These are phyloP conservation scores for Triplophysa dalaica DNA, from an alignment of 2,113 vertebrate species.

Conservation along the genomic window DNA sequence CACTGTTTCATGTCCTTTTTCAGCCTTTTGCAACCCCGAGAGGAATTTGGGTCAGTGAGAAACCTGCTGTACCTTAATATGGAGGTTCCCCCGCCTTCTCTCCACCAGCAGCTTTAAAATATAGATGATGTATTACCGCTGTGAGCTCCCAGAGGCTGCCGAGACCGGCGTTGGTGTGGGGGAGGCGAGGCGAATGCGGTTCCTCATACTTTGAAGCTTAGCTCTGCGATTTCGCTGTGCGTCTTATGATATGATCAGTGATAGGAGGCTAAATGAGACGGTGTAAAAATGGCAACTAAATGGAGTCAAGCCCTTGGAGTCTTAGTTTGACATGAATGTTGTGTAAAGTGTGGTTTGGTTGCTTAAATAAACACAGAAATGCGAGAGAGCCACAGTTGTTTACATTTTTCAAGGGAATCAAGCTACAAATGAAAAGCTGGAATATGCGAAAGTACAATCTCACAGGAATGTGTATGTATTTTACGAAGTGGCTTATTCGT, in stretches of 20 bases:
- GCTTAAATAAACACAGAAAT: neutral
- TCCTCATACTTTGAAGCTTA: conserved; percentile 22
- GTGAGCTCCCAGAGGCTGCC: conserved; percentile 48
- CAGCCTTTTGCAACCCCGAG: conserved; percentile 43
- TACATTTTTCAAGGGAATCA: too few species aligned
- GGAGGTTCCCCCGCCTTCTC: conserved; percentile 54
- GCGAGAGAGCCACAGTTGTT: too few species aligned
- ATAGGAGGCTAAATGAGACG: conserved; percentile 13
- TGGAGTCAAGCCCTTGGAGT: conserved; percentile 17
- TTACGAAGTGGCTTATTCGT: too few species aligned
- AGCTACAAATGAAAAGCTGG: neutral
- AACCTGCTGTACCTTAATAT: conserved; percentile 57
- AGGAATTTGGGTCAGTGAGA: conserved; percentile 57
- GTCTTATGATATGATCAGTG: neutral
- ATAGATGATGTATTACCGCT: conserved; percentile 61
- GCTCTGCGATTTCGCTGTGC: conserved; percentile 27
- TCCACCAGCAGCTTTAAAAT: conserved; percentile 55
- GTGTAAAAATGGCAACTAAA: conserved; percentile 22
- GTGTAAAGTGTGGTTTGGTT: conserved; percentile 2
- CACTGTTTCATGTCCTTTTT: conserved; percentile 29
- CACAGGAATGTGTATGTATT: too few species aligned
- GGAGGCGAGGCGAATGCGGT: conserved; percentile 21
- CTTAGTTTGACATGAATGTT: neutral
- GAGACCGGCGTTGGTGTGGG: conserved; percentile 41
- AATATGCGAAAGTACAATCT: neutral